Conservation (phyloP, 2,888 invertebrate genomes). For the Pristionchus fissidentatus region DNA sequence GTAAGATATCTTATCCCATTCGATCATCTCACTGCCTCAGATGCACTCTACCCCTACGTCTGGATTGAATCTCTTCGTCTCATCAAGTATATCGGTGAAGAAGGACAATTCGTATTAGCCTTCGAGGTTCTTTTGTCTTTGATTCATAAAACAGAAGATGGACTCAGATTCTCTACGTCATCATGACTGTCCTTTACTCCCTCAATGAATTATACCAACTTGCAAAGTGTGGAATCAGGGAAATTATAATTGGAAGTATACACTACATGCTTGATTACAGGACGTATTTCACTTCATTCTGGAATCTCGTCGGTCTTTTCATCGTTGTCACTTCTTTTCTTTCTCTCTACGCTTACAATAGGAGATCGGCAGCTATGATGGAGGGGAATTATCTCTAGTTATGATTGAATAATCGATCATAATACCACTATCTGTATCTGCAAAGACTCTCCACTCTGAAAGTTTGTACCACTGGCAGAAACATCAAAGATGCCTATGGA, state of each 20-base stretch:
- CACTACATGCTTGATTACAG: background rate
- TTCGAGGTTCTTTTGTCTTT: conserved; percentile 53
- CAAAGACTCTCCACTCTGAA: too few relatives aligned
- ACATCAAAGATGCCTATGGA: too few relatives aligned
- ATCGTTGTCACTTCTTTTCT: conserved; percentile 54
- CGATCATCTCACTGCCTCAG: background rate
- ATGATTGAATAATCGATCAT: too few relatives aligned
- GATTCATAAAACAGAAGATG: background rate
- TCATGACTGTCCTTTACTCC: conserved; percentile 56
- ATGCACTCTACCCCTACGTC: conserved; percentile 53
- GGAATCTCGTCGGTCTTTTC: conserved; percentile 61
- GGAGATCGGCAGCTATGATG: conserved; percentile 55
- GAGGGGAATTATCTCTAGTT: conserved; percentile 34
- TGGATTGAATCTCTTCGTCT: conserved; percentile 65
- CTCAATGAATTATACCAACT: conserved; percentile 53
- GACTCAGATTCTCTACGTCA: conserved; percentile 54
- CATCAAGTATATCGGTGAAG: conserved; percentile 59
- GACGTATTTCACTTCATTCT: conserved; percentile 50
- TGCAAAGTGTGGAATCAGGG: background rate
- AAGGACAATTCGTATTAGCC: conserved; percentile 53
- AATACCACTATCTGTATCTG: too few relatives aligned
- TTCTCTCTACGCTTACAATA: conserved; percentile 57
- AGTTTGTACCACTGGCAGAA: too few relatives aligned
- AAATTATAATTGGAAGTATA: background rate
- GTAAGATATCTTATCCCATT: background rate